Evolutionary conservation across 2,888 invertebrate genomes (phyloP), one percentile per base, ranked within the genome.

Genomic region (Hofmannophila pseudospretella): DNA sequence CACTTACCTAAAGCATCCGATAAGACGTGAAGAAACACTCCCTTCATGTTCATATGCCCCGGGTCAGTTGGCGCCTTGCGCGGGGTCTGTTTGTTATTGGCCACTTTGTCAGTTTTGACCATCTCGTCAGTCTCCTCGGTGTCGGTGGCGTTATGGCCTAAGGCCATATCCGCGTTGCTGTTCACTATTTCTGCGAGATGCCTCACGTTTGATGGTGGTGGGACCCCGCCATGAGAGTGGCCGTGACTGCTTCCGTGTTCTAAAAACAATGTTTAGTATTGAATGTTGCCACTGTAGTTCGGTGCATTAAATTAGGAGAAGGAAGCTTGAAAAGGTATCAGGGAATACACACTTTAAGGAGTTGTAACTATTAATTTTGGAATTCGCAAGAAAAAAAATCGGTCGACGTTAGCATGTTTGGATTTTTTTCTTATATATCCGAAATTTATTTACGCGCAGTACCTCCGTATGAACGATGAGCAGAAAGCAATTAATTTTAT

Each of bases 11-110:
- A 86, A 11, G 99, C 99, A 85, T 99, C 99, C 32, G 98, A 98
- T 23, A 99, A 80, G 3, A 99, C 94, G 72, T 99, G 99, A 36
- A 99, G 88, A 75, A 99, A 99, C n/a, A 99, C 99, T n/a, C 98
- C 99, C 36, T 96, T 92, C 98, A 99, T 99, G 71, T 99, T 99
- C 94, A 99, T 93, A 70, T 97, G 96, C 2, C 93, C 92, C 0
- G 94, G 90, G 64, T 92, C 89, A 9, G 54, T 56, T 0, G 75
- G 38, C 1, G 64, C 44, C 30, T 58, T 54, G 37, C 65, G 61
- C 0, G 76, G 67, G 86, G 81, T 57, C 89, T 86, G 56, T 42
- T 81, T 75, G 44, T 62, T 69, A 42, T 69, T 72, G 3, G 76
- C 62, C 13, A 58, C 36, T 42, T 75, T 74, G 34, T 56, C 62